Base-by-base conservation (phyloP, 2,797 vertebrate species). In the Darevskia nairensis region DNA sequence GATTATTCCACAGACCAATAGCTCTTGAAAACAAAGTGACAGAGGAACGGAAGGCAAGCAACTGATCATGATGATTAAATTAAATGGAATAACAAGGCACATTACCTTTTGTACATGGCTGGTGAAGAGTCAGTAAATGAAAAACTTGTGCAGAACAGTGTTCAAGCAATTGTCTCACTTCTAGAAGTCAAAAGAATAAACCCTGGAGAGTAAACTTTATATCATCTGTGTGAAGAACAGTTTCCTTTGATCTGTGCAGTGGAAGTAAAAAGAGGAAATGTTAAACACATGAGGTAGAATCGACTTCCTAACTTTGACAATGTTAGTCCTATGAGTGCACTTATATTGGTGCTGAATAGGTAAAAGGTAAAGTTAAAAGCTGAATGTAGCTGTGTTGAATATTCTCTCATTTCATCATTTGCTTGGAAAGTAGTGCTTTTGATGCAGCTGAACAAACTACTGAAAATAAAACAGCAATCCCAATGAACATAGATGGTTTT, bases 81-180 rank as follows among this genome's bases (percentile, higher is more conserved):
- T 66, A 66, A 21, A 86, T 72, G 66, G 85, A 86, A 19, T n/a
- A 92, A 84, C 23, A 88, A 11, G 71, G 19, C 84, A 68, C 86
- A 90, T 90, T 79, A 82, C 17, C 75, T 86, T 71, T 85, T 77
- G 6, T 87, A 25, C 50, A 80, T 6, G 19, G 4, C 55, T 46
- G 74, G 32, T 82, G 66, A 32, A 87, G 89, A 92, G 1, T 0
- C 35, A 84, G 71, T 84, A 72, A n/a, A 25, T 41, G 50, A 61
- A 68, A 87, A 88, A 88, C 78, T 44, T 72, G 13, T 69, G 46
- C 19, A 32, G 88, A 59, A 75, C 89, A 91, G 19, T 23, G 25
- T 21, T 89, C 29, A 15, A 86, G 84, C n/a, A 92, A 92, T 87
- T 86, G 32, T 9, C 61, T 2, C 35, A 25, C 29, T 92, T 81